These are phyloP conservation scores for Coptotermes formosanus DNA, from an alignment of 1,140 invertebrate genomes.

Conservation along the genomic window DNA sequence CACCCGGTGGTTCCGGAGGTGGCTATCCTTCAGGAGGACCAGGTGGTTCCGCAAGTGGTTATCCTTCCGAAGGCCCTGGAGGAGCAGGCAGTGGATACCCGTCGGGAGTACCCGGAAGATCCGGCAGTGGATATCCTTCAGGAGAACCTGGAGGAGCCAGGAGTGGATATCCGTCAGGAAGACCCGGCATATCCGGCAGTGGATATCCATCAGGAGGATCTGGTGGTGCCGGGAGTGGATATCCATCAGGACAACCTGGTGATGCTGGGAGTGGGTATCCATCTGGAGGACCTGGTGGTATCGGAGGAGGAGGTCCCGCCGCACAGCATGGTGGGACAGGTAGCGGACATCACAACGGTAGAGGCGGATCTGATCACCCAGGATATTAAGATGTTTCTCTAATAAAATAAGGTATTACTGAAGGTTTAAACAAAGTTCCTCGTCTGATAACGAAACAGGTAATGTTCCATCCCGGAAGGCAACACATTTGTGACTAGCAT, in stretches of 20 bases:
- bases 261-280: slow-evolving; percentile 12
- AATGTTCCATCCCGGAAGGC: neutral
- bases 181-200: neutral
- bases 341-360: slow-evolving; percentile 38
- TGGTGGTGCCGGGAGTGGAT: slow-evolving; percentile 27
- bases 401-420: neutral
- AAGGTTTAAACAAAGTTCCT: neutral
- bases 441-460: neutral
- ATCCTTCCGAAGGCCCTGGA: slow-evolving; percentile 22
- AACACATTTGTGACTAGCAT: neutral
- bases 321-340: slow-evolving; percentile 43
- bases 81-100: slow-evolving; percentile 20
- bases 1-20: neutral
- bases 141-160: slow-evolving; percentile 37
- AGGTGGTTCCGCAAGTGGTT: slow-evolving; percentile 24
- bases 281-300: slow-evolving; percentile 21
- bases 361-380: neutral
- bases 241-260: slow-evolving; percentile 21
- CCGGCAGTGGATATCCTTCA: slow-evolving; percentile 24
- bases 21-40: slow-evolving; percentile 26
- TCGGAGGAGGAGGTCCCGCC: slow-evolving; percentile 33
- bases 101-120: neutral
- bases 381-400: neutral
- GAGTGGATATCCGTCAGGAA: slow-evolving; percentile 24
- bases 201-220: slow-evolving; percentile 28